Percentiles rank a stretch among this genome's conserved stretches.
These are phyloP conservation scores for Mormyrops boulengeri DNA, from an alignment of 2,797 vertebrate species.

Conservation along the genomic window DNA sequence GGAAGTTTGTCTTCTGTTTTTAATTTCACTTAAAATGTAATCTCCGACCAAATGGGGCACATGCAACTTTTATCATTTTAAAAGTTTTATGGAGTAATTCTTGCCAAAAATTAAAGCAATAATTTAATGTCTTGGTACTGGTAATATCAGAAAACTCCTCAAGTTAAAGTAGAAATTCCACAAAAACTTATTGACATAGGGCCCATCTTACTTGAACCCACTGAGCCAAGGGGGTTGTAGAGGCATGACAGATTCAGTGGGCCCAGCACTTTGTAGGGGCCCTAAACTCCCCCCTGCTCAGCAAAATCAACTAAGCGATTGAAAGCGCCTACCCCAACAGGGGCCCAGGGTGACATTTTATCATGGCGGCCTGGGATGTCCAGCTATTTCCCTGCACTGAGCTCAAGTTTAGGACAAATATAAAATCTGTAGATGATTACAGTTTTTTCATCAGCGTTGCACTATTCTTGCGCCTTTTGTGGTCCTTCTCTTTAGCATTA, in stretches of 20 bases:
- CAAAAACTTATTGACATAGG: background rate
- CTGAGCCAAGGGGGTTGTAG: background rate
- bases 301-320: background rate
- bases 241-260: no score
- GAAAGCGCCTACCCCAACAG: background rate
- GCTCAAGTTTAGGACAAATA: background rate
- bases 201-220: background rate
- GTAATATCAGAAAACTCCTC: background rate
- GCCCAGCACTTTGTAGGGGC: background rate
- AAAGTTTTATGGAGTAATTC: background rate
- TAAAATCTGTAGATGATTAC: background rate
- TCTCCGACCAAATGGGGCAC: background rate
- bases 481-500: background rate
- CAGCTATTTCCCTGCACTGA: background rate
- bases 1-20: background rate
- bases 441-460: background rate
- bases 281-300: background rate
- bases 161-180: background rate
- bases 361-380: background rate
- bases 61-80: background rate
- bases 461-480: background rate
- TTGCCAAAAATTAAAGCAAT: constrained; percentile 1
- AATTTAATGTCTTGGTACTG: background rate
- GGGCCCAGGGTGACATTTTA: background rate
- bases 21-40: background rate